Base-by-base conservation (phyloP, 1,140 invertebrate species). In the Trachymyrmex cornetzi region DNA sequence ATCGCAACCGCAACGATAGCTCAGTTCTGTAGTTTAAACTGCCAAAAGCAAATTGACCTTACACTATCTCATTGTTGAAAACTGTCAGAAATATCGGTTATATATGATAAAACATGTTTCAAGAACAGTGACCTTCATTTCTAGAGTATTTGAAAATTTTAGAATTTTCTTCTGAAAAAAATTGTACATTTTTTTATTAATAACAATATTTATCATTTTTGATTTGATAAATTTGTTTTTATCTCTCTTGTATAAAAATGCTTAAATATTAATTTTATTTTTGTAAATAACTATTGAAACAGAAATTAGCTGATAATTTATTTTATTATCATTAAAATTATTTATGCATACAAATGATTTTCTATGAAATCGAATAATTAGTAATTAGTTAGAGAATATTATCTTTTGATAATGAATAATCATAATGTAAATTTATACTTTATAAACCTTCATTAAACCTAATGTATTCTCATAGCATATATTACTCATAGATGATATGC, bases 81-180 rank as follows among this genome's bases (percentile, higher is more conserved):
- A 80, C 4, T 63, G 30, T 67, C 7, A 81, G 48, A 80, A 67
- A 55, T 81, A 71, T 81, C n/a, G 77, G 22, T 81, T 50, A 50
- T 50, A 9, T 14, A 44, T 55, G 30, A 50, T 24, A 48, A 2
- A 77, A 59, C 44, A 14, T 27, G 11, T 44, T 71, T 53, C 22
- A 81, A 38, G 55, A 71, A 34, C 14, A 14, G 3, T 14, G 44
- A 67, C 22, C 19, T 19, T 61, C 53, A 64, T 79, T n/a, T 79
- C 6, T 12, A 30, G 2, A 24, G 44, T 64, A 66, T 66, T 66
- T 14, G 0, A 30, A 63, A 77, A 75, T 75, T 75, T 38, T 38
- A 24, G 1, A 50, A 30, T n/a, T 16, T 77, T 44, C 44, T 77
- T 61, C 12, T 22, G 22, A 9, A 34, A 38, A 77, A 9, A 77